phyloP scores from a whole-genome alignment of 2,888 invertebrate genomes.

The Falcaria lacertinaria region DNA sequence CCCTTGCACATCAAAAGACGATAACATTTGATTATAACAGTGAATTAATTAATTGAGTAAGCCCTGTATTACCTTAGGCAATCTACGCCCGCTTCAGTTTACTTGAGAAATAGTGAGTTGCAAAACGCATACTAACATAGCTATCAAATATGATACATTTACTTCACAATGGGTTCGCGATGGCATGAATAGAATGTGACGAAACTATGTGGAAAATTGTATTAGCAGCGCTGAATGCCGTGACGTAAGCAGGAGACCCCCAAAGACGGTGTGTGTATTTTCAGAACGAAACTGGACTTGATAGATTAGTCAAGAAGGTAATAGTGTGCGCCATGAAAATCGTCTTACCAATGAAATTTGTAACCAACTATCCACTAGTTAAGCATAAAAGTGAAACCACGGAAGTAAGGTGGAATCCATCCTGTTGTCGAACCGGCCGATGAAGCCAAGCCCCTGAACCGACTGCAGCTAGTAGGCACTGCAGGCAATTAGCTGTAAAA shows the following conservation, averaged over 20 bases:
- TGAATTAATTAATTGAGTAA: slow-evolving; percentile 6
- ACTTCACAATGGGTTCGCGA: slow-evolving; percentile 28
- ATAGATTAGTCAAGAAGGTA: no score
- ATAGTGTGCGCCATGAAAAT: no score
- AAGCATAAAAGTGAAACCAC: not conserved
- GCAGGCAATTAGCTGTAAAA: slow-evolving; percentile 38
- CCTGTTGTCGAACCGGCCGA: slow-evolving; percentile 2
- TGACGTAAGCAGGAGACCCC: no score
- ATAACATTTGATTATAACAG: slow-evolving; percentile 3
- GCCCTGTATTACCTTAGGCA: slow-evolving; percentile 5
- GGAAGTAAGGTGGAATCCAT: not conserved
- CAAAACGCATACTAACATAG: slow-evolving; percentile 14
- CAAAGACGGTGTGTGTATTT: no score
- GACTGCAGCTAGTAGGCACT: slow-evolving; percentile 2
- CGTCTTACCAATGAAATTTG: no score
- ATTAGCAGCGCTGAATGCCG: no score
- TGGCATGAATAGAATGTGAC: slow-evolving; percentile 13
- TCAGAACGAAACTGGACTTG: no score
- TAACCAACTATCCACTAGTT: no score
- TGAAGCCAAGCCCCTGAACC: slow-evolving; percentile 6
- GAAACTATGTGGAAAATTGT: slow-evolving; percentile 12
- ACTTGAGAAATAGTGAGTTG: slow-evolving; percentile 17
- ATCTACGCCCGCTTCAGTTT: slow-evolving; percentile 7
- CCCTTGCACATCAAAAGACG: not conserved
- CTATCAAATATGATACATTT: slow-evolving; percentile 26